Evolutionary conservation across 1,140 invertebrate genomes (phyloP), one percentile per base, ranked within the genome.

Genomic region (Scaptomyza montana): DNA sequence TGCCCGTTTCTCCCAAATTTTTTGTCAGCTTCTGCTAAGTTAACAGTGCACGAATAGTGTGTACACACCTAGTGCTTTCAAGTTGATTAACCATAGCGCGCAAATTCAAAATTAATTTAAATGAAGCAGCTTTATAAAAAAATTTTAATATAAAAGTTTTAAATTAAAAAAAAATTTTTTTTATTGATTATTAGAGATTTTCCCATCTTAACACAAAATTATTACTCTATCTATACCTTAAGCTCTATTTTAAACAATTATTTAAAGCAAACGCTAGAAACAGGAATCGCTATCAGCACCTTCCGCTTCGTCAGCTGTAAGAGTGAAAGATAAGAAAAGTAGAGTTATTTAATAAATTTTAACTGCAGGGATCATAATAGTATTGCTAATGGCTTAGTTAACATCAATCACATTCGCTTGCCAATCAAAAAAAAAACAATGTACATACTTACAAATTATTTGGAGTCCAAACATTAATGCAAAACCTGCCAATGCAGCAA

Each of bases 391-490:
- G 9, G 12, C 62, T 54, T 66, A 66, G 41, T 33, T 19, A 30
- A 45, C 63, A 54, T 51, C 36, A 50, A 36, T 41, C 25, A 55
- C 55, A 41, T 13, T 25, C 41, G 21, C 50, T 2, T 50, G 56
- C 67, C 69, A 39, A 72, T 67, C 45, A 62, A 50, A 56, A 19
- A 16, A 41, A 46, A 60, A 59, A 65, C 68, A 47, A 12, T 28
- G 5, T 36, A 3, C 1, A 43, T 57, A 46, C 96, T 97, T 93
- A 97, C 96, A 95, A 57, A 95, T 85, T 73, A 96, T 92, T 87
- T 96, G 95, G 46, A 97, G 92, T 66, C 94, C 94, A 71, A 97
- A 94, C 96, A 97, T 97, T 50, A 96, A 90, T 59, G 93, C 91
- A 90, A 97, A 97, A 54, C 96, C 96, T 21, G 94, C 79, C n/a